These are phyloP conservation scores for Grammomys surdaster DNA, from an alignment of 2,113 vertebrate genomes.

Conservation along the genomic window DNA sequence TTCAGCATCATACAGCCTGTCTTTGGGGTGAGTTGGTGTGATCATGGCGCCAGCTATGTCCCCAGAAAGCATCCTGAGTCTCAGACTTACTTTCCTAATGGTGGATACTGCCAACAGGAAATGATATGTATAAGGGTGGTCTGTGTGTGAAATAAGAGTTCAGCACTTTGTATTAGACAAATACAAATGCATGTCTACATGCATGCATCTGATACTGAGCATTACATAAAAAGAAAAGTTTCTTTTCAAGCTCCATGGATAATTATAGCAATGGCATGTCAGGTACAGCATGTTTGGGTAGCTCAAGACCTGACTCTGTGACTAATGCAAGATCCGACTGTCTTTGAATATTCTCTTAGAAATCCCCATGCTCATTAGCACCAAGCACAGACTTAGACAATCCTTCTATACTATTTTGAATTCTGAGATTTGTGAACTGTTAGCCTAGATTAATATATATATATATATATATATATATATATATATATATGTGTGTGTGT, in stretches of 20 bases:
- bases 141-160: neutral
- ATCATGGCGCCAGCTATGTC: neutral
- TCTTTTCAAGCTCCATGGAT: neutral
- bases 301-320: neutral
- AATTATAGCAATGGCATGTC: neutral
- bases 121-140: neutral
- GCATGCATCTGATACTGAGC: neutral
- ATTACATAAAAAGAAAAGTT: neutral
- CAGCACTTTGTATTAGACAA: constrained; percentile 19
- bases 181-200: no score
- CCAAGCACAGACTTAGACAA: neutral
- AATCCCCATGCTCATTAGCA: neutral
- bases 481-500: neutral
- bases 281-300: neutral
- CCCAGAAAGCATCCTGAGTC: neutral
- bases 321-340: neutral
- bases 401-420: neutral
- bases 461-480: no score
- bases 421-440: neutral
- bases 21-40: neutral
- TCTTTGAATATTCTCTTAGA: constrained; percentile 14
- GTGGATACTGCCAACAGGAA: neutral
- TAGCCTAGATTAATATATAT: neutral
- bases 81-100: neutral
- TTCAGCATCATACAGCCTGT: neutral